These are phyloP conservation scores for Atherinomorus stipes DNA, from an alignment of 2,113 vertebrate genomes.

Conservation along the genomic window DNA sequence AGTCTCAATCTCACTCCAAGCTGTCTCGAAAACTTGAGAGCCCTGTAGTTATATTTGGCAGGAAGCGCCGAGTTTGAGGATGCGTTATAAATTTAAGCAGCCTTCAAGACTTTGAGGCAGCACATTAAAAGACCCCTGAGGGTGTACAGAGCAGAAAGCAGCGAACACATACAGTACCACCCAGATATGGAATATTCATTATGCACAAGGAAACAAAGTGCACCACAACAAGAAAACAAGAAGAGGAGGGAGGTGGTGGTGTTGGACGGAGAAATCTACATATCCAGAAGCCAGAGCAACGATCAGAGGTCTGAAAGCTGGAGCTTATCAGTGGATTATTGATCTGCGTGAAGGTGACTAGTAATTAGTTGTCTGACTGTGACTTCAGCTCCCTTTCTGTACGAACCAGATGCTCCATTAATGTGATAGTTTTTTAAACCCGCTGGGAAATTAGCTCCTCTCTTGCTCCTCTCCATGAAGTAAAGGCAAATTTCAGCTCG, in stretches of 20 bases:
- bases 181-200: slow-evolving; percentile 43
- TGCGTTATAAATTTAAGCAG: slow-evolving; percentile 18
- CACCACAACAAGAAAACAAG: slow-evolving; percentile 15
- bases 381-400: background rate
- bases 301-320: slow-evolving; percentile 8
- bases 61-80: slow-evolving; percentile 16
- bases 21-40: no score
- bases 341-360: slow-evolving; percentile 33
- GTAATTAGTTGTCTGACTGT: slow-evolving; percentile 43
- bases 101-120: background rate
- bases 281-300: slow-evolving; percentile 2
- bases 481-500: slow-evolving; percentile 45
- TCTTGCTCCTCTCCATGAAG: slow-evolving; percentile 35
- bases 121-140: slow-evolving; percentile 49
- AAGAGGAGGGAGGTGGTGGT: background rate
- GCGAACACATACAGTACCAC: slow-evolving; percentile 26
- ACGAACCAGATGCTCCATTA: slow-evolving; percentile 10
- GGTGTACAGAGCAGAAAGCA: slow-evolving; percentile 17
- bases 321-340: slow-evolving; percentile 40
- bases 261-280: slow-evolving; percentile 5
- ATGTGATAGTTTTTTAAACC: slow-evolving; percentile 30
- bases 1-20: no score
- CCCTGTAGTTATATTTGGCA: slow-evolving; percentile 13
- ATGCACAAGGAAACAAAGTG: slow-evolving; percentile 38
- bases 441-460: slow-evolving; percentile 61